Conservation (phyloP, 2,113 vertebrate genomes). For the Erinaceus europaeus region DNA sequence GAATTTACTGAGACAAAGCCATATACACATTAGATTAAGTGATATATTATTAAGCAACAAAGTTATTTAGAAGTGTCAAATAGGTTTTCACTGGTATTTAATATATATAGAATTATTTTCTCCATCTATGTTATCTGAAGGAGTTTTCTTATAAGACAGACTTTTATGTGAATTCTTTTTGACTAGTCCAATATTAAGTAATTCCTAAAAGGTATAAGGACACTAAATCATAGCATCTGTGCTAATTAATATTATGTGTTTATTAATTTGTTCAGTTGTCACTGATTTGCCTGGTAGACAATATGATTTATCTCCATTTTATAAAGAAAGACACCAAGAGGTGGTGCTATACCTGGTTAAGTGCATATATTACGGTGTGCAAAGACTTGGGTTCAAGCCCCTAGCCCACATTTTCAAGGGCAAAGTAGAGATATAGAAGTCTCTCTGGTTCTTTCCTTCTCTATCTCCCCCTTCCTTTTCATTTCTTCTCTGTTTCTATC, state of each 20-base stretch:
- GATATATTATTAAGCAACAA: background rate
- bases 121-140: background rate
- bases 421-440: too few relatives aligned
- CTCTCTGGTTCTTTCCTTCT: too few relatives aligned
- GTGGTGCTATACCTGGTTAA: too few relatives aligned
- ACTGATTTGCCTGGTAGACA: background rate
- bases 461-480: background rate
- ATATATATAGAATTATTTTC: background rate
- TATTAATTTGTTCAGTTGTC: background rate
- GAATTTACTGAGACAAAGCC: conserved; percentile 63
- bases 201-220: background rate
- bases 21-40: conserved; percentile 60
- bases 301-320: background rate
- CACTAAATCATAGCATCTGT: background rate
- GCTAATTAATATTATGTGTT: background rate
- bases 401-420: too few relatives aligned
- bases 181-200: background rate
- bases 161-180: background rate
- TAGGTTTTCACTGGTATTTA: conserved; percentile 2
- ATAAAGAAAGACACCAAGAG: background rate
- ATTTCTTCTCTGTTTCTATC: too few relatives aligned
- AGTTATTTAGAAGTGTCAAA: conserved; percentile 1
- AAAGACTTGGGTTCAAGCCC: too few relatives aligned
- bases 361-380: too few relatives aligned
- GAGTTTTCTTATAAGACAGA: background rate